Percentiles rank a stretch among this genome's conserved stretches.
phyloP scores from a whole-genome alignment of 2,113 vertebrate genomes.

The Xyliphius kryptos region DNA sequence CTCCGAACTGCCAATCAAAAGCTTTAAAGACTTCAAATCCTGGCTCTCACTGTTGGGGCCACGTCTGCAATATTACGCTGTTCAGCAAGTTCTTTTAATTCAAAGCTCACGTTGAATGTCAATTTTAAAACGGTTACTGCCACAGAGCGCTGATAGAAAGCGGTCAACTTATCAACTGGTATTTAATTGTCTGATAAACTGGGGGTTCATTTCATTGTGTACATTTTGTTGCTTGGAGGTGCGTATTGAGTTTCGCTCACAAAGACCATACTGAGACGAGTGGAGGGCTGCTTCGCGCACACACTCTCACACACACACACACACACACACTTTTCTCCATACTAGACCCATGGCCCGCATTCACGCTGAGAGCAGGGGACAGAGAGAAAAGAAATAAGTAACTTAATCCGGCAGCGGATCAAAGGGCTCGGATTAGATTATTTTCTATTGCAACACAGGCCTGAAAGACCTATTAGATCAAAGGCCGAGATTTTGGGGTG shows the following conservation, averaged over 20 bases:
- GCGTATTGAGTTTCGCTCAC: not conserved
- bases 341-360: not conserved
- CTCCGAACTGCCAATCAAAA: no score
- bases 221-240: not conserved
- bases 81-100: no score
- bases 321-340: not conserved
- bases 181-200: no score
- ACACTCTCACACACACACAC: constrained; percentile 9
- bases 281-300: not conserved
- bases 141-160: no score
- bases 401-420: constrained; percentile 59
- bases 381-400: constrained; percentile 54
- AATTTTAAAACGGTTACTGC: no score
- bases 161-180: no score
- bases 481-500: constrained; percentile 64
- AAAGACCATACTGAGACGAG: not conserved
- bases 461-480: constrained; percentile 64
- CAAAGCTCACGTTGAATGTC: no score
- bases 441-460: constrained; percentile 58
- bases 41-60: no score
- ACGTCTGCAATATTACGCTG: no score
- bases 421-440: constrained; percentile 56
- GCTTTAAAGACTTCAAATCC: no score
- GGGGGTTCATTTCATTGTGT: not conserved
- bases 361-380: not conserved